Conservation (phyloP, 1,140 invertebrate genomes). For the Hypsibius dujardini region DNA sequence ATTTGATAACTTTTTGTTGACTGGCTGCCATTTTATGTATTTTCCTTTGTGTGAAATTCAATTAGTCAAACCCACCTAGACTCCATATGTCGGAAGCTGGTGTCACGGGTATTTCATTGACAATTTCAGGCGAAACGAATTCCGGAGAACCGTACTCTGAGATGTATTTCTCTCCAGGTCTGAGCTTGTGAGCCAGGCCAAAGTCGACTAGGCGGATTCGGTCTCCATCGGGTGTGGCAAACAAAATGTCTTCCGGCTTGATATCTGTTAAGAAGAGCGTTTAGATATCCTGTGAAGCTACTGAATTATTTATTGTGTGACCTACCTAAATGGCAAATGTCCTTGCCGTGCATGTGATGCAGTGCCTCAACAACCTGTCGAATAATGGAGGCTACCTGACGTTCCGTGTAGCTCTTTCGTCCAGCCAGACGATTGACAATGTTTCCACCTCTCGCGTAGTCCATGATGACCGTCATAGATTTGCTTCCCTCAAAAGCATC, state of each 20-base stretch:
- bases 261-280: conserved; percentile 25
- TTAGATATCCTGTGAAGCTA: conserved; percentile 5
- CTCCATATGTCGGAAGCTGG: conserved; percentile 72
- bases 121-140: conserved; percentile 70
- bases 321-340: conserved; percentile 76
- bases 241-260: conserved; percentile 67
- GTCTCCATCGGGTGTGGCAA: conserved; percentile 59
- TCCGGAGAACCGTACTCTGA: conserved; percentile 63
- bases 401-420: conserved; percentile 59
- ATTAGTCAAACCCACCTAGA: too few species aligned
- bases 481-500: conserved; percentile 71
- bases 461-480: conserved; percentile 61
- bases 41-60: too few species aligned
- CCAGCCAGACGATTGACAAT: conserved; percentile 58
- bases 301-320: conserved; percentile 59
- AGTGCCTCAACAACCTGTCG: conserved; percentile 65
- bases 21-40: too few species aligned
- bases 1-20: too few species aligned
- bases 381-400: conserved; percentile 68
- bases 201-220: conserved; percentile 74
- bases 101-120: conserved; percentile 60
- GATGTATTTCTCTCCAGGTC: conserved; percentile 46
- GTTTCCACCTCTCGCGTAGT: conserved; percentile 62
- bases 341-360: conserved; percentile 70
- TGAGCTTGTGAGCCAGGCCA: conserved; percentile 50